Evolutionary conservation across 35 echinoderm and acorn worm genomes (phyloP).

Genomic region (Stichopus chloronotus): DNA sequence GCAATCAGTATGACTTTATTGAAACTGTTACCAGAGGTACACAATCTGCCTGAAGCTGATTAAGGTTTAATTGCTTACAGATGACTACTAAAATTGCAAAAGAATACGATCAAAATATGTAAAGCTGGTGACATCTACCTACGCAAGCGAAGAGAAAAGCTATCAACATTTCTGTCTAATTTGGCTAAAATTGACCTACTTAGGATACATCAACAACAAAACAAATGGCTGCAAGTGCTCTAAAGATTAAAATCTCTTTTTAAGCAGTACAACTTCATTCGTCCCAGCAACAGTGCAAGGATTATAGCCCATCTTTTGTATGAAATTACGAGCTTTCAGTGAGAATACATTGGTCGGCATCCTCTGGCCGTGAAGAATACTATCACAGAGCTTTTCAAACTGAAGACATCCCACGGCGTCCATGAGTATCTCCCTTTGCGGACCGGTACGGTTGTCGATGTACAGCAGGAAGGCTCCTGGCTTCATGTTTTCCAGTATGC

Average conservation of each 20-base stretch:
- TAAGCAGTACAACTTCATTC: conserved; percentile 18
- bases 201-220: no score
- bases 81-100: no score
- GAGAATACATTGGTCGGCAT: conserved; percentile 6
- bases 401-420: conserved; percentile 15
- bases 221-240: no score
- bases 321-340: not conserved
- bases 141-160: no score
- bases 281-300: conserved; percentile 13
- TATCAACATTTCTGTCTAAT: no score
- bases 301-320: not conserved
- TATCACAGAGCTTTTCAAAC: not conserved
- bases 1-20: no score
- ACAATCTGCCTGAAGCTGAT: no score
- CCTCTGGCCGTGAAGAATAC: not conserved
- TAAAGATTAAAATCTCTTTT: not conserved
- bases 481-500: conserved; percentile 8
- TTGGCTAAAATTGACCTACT: no score
- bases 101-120: no score
- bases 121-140: no score
- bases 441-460: conserved; percentile 37
- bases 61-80: no score
- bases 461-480: conserved; percentile 15
- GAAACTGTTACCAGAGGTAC: no score
- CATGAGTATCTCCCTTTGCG: conserved; percentile 19